These are phyloP conservation scores for Oxyteleia sp. DNA, from an alignment of 2,888 invertebrate genomes.

Conservation along the genomic window DNA sequence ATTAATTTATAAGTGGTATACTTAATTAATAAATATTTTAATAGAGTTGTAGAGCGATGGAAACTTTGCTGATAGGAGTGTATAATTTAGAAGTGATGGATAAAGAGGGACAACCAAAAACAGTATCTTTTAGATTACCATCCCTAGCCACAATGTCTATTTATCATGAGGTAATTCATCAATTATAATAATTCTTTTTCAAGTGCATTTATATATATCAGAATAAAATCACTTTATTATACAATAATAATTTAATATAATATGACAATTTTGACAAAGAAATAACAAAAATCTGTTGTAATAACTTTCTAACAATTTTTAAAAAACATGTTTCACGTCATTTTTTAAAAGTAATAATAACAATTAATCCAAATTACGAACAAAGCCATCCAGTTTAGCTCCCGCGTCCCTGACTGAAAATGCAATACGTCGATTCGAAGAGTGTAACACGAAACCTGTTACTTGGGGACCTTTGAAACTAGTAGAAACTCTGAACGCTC, in stretches of 20 bases:
- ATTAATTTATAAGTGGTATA: no score
- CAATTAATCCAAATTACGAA: no score
- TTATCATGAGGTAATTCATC: constrained; percentile 96
- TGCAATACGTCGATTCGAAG: constrained; percentile 95
- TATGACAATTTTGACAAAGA: no score
- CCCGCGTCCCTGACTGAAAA: constrained; percentile 94
- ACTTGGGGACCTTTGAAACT: constrained; percentile 97
- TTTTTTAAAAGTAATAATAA: no score
- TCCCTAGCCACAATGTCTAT: constrained; percentile 96
- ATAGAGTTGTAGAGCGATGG: constrained; percentile 88
- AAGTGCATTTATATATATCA: no score
- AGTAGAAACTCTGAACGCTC: constrained; percentile 96
- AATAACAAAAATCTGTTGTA: no score
- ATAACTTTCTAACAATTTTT: no score
- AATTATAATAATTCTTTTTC: no score
- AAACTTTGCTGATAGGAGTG: constrained; percentile 90
- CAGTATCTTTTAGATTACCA: constrained; percentile 95
- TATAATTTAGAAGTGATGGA: constrained; percentile 97
- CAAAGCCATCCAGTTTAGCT: constrained; percentile 92
- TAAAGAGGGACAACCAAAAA: constrained; percentile 94
- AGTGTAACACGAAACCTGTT: constrained; percentile 95
- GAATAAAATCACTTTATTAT: no score
- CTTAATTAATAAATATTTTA: constrained; percentile 6
- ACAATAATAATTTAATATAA: no score
- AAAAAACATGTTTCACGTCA: no score